Conservation (phyloP, 2,888 invertebrate genomes). For the Andricus quercusramuli region DNA sequence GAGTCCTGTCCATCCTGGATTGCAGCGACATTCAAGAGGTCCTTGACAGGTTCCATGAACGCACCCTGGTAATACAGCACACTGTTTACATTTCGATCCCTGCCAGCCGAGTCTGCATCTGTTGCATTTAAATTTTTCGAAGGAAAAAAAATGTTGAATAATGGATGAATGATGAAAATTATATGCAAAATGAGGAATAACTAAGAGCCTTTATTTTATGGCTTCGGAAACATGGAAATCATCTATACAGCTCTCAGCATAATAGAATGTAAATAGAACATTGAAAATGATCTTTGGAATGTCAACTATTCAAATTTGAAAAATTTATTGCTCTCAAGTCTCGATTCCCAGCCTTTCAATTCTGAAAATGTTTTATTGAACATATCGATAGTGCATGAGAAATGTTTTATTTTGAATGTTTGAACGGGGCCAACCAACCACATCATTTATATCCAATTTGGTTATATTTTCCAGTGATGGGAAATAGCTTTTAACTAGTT, state of each 20-base stretch:
- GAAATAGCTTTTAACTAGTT: too few relatives aligned
- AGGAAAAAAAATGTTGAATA: neutral
- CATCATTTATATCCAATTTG: too few relatives aligned
- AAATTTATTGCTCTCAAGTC: neutral
- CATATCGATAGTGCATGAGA: too few relatives aligned
- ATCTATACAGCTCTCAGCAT: neutral
- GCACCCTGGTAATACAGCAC: constrained; percentile 91
- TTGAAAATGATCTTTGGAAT: neutral
- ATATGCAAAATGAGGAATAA: constrained; percentile 9
- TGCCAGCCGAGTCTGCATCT: constrained; percentile 95
- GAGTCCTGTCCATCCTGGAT: constrained; percentile 94
- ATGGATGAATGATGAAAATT: constrained; percentile 17
- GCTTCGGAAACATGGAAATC: neutral
- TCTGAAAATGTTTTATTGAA: too few relatives aligned
- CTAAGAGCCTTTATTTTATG: neutral
- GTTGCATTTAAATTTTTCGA: constrained; percentile 47
- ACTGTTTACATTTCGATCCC: constrained; percentile 89
- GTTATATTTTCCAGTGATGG: too few relatives aligned
- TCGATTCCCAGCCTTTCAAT: too few relatives aligned
- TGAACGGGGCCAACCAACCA: too few relatives aligned
- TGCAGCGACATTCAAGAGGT: constrained; percentile 94
- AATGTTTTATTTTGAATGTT: too few relatives aligned
- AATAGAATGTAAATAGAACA: neutral
- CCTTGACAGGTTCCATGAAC: constrained; percentile 93
- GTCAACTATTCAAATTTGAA: neutral